Evolutionary conservation across 2,113 vertebrate species (phyloP).

Genomic region (Pogona vitticeps): DNA sequence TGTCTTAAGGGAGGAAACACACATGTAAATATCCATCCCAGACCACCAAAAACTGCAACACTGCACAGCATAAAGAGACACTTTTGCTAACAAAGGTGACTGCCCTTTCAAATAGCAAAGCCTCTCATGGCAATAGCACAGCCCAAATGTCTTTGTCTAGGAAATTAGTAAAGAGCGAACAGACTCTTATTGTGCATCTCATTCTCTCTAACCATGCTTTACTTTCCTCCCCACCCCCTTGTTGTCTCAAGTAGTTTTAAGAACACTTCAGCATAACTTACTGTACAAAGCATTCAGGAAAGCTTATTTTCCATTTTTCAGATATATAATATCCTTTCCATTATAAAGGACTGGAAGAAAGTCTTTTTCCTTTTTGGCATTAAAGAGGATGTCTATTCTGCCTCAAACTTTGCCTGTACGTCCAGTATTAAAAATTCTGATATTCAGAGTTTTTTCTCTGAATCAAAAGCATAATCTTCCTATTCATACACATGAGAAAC

Average conservation of each 20-base stretch:
- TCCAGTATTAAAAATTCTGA: neutral
- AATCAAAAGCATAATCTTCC: neutral
- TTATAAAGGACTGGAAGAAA: neutral
- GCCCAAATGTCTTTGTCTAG: neutral
- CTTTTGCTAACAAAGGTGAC: neutral
- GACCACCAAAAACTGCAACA: neutral
- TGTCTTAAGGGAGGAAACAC: neutral
- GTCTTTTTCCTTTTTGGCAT: neutral
- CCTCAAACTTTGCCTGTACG: neutral
- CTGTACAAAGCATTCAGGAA: neutral
- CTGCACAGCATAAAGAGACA: neutral
- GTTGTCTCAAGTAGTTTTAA: neutral
- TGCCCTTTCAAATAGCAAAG: neutral
- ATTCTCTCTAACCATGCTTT: neutral
- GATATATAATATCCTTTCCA: neutral
- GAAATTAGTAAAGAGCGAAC: neutral
- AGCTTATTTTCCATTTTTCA: neutral
- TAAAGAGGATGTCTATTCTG: neutral
- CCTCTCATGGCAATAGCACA: neutral
- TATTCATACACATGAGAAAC: neutral
- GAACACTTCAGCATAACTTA: neutral
- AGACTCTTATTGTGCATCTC: neutral
- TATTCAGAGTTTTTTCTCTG: neutral
- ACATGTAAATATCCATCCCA: neutral
- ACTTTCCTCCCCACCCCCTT: neutral